Evolutionary conservation across 2,797 vertebrate genomes (phyloP).

Genomic region (Clarias platycephalus): DNA sequence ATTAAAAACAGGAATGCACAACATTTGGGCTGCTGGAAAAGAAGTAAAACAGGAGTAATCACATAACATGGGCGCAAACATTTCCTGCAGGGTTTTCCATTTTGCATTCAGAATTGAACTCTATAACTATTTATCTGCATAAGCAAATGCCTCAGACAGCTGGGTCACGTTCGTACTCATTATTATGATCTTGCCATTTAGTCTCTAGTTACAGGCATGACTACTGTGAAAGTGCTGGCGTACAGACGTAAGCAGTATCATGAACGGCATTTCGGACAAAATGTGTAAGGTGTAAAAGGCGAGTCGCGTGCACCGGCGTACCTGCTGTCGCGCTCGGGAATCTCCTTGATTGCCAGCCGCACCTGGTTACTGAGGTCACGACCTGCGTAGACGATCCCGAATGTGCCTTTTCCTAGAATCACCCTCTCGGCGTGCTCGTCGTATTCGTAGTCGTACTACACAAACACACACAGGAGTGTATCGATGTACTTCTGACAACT

Average conservation of each 20-base stretch:
- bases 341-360: slow-evolving; percentile 97
- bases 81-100: no score
- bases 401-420: slow-evolving; percentile 94
- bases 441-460: slow-evolving; percentile 96
- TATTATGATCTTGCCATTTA: background rate
- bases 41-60: background rate
- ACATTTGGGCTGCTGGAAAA: background rate
- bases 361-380: slow-evolving; percentile 98
- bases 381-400: slow-evolving; percentile 94
- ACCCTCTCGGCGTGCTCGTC: slow-evolving; percentile 92
- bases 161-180: background rate
- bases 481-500: background rate
- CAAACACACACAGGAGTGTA: background rate
- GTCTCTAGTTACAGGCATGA: background rate
- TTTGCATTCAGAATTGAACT: background rate
- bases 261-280: no score
- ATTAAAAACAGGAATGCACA: background rate
- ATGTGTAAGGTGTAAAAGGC: no score
- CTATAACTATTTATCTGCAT: background rate
- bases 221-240: background rate
- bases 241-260: background rate
- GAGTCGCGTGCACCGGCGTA: slow-evolving; percentile 60
- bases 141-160: background rate
- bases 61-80: background rate
- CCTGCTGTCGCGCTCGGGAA: slow-evolving; percentile 97